A percentile compares a stretch with the other conserved stretches of the same genome.
Evolutionary conservation across 2,888 invertebrate species (phyloP).

Genomic region (Merodon equestris): DNA sequence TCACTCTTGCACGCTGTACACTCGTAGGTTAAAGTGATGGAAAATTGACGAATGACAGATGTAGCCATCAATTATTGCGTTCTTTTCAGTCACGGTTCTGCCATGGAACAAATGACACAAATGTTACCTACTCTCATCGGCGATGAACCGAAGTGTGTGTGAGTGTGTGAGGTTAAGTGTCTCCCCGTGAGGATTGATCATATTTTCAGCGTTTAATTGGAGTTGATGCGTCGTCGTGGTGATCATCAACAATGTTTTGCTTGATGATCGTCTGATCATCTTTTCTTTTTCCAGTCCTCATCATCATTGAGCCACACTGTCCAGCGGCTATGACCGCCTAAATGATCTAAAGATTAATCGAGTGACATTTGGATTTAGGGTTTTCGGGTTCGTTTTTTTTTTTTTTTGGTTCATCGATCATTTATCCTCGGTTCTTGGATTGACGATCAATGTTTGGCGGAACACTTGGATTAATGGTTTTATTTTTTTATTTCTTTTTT

Average conservation of each 20-base stretch:
- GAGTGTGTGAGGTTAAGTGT: slow-evolving; percentile 51
- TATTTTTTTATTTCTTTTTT: too few relatives aligned
- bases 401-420: slow-evolving; percentile 54
- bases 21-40: slow-evolving; percentile 16
- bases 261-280: slow-evolving; percentile 12
- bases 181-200: slow-evolving; percentile 59
- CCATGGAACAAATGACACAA: slow-evolving; percentile 43
- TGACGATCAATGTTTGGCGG: slow-evolving; percentile 5
- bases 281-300: background rate
- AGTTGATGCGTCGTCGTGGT: slow-evolving; percentile 61
- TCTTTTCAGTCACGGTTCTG: background rate
- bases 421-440: slow-evolving; percentile 22
- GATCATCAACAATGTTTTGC: slow-evolving; percentile 58
- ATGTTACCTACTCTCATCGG: slow-evolving; percentile 11
- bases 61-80: slow-evolving; percentile 61
- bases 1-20: background rate
- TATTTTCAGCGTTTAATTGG: slow-evolving; percentile 68
- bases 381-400: slow-evolving; percentile 47
- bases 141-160: slow-evolving; percentile 25
- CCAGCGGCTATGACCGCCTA: slow-evolving; percentile 36
- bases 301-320: slow-evolving; percentile 14
- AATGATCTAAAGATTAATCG: slow-evolving; percentile 67
- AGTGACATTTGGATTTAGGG: slow-evolving; percentile 61
- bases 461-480: slow-evolving; percentile 54
- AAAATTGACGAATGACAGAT: slow-evolving; percentile 65